Conservation (phyloP, 1,140 invertebrate species). For the Heliconius hewitsoni region DNA sequence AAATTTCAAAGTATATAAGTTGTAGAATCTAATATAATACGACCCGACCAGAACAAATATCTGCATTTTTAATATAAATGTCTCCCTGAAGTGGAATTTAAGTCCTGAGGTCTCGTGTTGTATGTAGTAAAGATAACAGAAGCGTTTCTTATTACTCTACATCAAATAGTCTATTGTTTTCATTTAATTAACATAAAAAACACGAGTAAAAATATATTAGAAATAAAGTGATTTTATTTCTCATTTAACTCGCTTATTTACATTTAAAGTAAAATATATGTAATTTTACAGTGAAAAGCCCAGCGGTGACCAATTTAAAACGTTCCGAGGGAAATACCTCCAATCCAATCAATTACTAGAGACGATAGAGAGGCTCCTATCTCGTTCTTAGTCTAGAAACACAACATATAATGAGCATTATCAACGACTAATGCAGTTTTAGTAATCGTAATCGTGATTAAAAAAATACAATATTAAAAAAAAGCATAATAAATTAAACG, state of each 20-base stretch:
- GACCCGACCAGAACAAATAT: background rate
- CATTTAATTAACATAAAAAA: background rate
- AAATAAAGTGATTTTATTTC: background rate
- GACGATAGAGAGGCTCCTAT: slow-evolving; percentile 71
- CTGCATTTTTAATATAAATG: slow-evolving; percentile 14
- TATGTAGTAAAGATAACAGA: background rate
- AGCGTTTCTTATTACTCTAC: background rate
- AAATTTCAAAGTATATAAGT: background rate
- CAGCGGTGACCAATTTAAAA: slow-evolving; percentile 67
- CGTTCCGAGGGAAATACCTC: slow-evolving; percentile 60
- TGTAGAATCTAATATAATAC: background rate
- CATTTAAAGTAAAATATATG: slow-evolving; percentile 29
- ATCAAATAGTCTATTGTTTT: background rate
- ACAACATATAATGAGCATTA: slow-evolving; percentile 5
- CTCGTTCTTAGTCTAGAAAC: slow-evolving; percentile 36
- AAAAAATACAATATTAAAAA: background rate
- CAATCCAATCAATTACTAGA: slow-evolving; percentile 72
- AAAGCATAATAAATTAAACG: background rate
- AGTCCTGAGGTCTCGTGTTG: background rate
- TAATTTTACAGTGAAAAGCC: slow-evolving; percentile 52
- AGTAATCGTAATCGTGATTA: background rate
- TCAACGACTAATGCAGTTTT: background rate
- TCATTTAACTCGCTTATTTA: background rate
- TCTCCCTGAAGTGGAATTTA: background rate
- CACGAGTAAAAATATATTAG: background rate